Conservation (phyloP, 2,113 vertebrate species). For the Larimichthys polyactis region DNA sequence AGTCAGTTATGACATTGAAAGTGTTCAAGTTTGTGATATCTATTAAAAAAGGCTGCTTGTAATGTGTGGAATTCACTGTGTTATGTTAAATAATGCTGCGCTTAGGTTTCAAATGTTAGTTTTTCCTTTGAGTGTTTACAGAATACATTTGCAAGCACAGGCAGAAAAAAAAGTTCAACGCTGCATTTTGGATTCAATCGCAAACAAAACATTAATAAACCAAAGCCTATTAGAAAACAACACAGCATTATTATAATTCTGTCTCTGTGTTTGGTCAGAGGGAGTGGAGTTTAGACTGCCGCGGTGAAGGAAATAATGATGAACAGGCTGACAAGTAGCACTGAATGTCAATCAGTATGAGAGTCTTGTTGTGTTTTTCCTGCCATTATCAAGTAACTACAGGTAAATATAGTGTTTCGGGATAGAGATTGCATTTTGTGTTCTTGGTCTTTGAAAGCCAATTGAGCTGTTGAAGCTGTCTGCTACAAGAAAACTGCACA, state of each 20-base stretch:
- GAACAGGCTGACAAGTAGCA: constrained; percentile 6
- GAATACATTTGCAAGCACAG: constrained; percentile 16
- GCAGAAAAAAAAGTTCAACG: constrained; percentile 4
- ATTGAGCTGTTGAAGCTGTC: constrained; percentile 10
- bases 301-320: constrained; percentile 43
- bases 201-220: constrained; percentile 17
- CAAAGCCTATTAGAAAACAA: constrained; percentile 32
- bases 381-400: constrained; percentile 45
- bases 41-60: constrained; percentile 5
- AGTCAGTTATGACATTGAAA: constrained; percentile 14
- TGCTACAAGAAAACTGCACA: constrained; percentile 18
- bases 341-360: constrained; percentile 38
- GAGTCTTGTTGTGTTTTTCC: constrained; percentile 32
- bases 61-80: not conserved
- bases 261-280: not conserved
- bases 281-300: constrained; percentile 33
- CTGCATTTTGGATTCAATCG: not conserved
- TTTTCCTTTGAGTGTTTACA: not conserved
- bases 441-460: constrained; percentile 13
- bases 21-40: constrained; percentile 4
- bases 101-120: not conserved
- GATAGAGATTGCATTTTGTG: constrained; percentile 11
- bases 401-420: constrained; percentile 35
- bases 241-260: constrained; percentile 18
- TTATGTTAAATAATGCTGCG: not conserved